Conservation (phyloP, 2,113 vertebrate genomes). For the Meleagris gallopavo region DNA sequence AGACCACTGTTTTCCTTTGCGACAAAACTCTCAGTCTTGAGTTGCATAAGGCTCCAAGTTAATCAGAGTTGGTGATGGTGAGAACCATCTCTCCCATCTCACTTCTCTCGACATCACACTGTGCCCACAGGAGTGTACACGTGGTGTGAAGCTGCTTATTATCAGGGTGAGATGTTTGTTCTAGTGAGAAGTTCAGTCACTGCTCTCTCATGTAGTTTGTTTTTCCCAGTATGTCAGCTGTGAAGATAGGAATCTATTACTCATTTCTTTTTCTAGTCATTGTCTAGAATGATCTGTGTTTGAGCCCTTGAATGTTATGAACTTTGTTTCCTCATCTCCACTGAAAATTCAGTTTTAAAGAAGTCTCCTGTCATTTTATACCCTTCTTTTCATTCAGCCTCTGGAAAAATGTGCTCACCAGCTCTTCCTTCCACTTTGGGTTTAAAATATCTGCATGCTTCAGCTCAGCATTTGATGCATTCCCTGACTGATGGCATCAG, state of each 20-base stretch:
- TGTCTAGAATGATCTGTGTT: not conserved
- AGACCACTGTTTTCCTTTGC: not conserved
- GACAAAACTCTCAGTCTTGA: not conserved
- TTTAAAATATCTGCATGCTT: not conserved
- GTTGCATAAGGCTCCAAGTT: not conserved
- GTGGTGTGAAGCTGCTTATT: not conserved
- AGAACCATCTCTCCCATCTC: not conserved
- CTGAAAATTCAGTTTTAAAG: not conserved
- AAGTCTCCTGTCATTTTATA: not conserved
- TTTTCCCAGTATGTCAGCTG: not conserved
- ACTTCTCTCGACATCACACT: not conserved
- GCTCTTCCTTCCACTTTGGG: not conserved
- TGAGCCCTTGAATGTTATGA: not conserved
- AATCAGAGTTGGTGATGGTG: not conserved
- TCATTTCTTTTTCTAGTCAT: not conserved
- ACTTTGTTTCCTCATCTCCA: not conserved
- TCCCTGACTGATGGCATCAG: not conserved
- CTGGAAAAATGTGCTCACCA: not conserved
- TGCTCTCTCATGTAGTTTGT: not conserved
- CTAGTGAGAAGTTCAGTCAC: not conserved
- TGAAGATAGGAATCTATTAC: rapidly evolving
- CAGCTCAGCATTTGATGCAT: not conserved
- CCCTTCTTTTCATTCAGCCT: not conserved
- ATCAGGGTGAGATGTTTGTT: not conserved
- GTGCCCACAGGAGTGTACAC: rapidly evolving